Percentiles rank a stretch among this genome's conserved stretches.
Evolutionary conservation across 2,113 vertebrate genomes (phyloP).

Genomic region (Hemicordylus capensis): DNA sequence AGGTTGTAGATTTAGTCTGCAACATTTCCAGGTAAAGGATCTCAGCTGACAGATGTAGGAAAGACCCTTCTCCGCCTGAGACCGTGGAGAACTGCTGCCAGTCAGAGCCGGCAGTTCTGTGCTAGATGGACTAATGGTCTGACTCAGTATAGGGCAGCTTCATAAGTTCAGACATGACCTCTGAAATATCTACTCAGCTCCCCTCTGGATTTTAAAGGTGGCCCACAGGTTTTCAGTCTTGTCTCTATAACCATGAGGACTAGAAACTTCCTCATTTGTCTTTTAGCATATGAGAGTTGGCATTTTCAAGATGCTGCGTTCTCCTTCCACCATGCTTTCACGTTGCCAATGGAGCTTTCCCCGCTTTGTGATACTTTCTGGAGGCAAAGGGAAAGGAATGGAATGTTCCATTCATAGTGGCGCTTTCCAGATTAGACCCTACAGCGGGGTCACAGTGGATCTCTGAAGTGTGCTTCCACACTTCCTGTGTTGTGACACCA

Average conservation of each 20-base stretch:
- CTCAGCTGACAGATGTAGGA: no score
- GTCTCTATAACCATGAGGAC: not conserved
- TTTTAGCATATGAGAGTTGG: not conserved
- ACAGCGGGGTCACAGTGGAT: no score
- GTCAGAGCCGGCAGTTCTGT: not conserved
- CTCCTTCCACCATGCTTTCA: no score
- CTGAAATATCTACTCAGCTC: no score
- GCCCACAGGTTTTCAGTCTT: not conserved
- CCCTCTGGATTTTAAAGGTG: not conserved
- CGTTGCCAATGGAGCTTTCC: no score
- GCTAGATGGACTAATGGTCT: no score
- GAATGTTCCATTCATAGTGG: no score
- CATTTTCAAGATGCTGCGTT: not conserved
- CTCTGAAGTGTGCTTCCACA: no score
- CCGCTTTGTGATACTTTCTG: not conserved
- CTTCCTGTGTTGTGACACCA: no score
- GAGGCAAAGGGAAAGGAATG: not conserved
- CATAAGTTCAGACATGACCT: not conserved
- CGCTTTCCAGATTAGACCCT: no score
- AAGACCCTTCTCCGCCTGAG: not conserved
- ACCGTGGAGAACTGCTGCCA: not conserved
- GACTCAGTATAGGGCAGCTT: not conserved
- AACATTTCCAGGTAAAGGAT: not conserved
- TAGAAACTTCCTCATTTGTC: not conserved
- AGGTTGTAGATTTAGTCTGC: not conserved